Base-by-base conservation (phyloP, 2,113 vertebrate genomes). In the Pterocles gutturalis region DNA sequence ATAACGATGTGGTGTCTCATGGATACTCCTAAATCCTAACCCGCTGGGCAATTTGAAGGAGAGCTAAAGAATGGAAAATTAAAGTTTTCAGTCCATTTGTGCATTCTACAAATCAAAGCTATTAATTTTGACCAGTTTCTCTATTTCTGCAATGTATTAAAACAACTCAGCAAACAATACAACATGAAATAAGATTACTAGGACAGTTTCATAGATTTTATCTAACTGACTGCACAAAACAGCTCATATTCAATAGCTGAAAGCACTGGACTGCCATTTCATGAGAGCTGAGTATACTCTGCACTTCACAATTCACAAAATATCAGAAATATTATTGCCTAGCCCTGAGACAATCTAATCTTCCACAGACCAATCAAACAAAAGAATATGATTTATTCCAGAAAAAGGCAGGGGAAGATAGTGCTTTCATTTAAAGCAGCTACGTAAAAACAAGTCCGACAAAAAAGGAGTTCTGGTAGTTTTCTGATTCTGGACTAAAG, bases 311-410 rank as follows among this genome's bases (percentile, higher is more conserved):
- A 41, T 41, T 41, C 41, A 41, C 41, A 28, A 69, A 93, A 4
- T 25, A 83, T 80, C 16, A 81, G 51, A 72, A 87, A 46, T 51
- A 48, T 31, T 80, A 51, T 4, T 24, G 11, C 41, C 67, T 43
- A 79, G 48, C 55, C 72, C 80, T 72, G 83, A 94, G 69, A 89
- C 41, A 90, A 93, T 57, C 48, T 87, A 62, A 94, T 92, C 43
- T 69, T 93, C 76, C 19, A 60, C 66, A 90, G 43, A 89, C 6
- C 11, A 67, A 60, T 7, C 29, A 87, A 55, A 89, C 38, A 66
- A 45, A 36, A 90, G 65, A 46, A 54, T 31, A 77, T 16, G 3
- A 90, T 66, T 69, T 83, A 72, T 33, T 66, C 11, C 46, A 86
- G 46, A 73, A 60, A 77, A 93, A 80, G 14, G 28, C 90, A 21